These are phyloP conservation scores for Eilema sororculum DNA, from an alignment of 2,888 invertebrate genomes.

Conservation along the genomic window DNA sequence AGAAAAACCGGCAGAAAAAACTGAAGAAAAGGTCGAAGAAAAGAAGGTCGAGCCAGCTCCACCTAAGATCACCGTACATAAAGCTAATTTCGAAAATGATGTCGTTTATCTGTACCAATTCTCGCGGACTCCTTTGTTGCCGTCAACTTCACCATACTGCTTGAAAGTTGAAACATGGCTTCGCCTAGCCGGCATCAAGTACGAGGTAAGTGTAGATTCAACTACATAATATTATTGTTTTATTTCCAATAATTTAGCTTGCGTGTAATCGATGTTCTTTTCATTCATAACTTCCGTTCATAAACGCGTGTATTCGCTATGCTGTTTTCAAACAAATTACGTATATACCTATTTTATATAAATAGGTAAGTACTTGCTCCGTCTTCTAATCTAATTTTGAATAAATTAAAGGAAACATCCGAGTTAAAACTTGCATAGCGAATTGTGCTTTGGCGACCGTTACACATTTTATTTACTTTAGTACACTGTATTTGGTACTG, in stretches of 20 bases:
- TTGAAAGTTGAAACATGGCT: slow-evolving; percentile 99
- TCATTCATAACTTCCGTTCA: background rate
- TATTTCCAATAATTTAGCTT: slow-evolving; percentile 29
- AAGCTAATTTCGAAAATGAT: slow-evolving; percentile 96
- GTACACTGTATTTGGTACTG: too few relatives aligned
- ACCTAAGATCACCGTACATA: slow-evolving; percentile 94
- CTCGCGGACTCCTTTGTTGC: slow-evolving; percentile 95
- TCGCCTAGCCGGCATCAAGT: slow-evolving; percentile 95
- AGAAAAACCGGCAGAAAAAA: slow-evolving; percentile 79
- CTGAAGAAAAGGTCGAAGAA: slow-evolving; percentile 80
- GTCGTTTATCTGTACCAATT: slow-evolving; percentile 98
- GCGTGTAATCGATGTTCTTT: slow-evolving; percentile 39
- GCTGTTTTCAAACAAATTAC: slow-evolving; percentile 27
- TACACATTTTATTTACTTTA: slow-evolving; percentile 9
- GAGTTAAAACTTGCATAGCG: slow-evolving; percentile 19
- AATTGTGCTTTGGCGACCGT: slow-evolving; percentile 23
- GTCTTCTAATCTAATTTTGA: background rate
- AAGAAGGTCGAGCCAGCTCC: slow-evolving; percentile 89
- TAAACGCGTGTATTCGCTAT: slow-evolving; percentile 39
- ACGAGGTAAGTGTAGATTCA: slow-evolving; percentile 91
- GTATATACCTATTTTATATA: background rate
- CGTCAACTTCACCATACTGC: slow-evolving; percentile 96
- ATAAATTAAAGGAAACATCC: background rate
- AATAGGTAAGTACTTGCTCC: slow-evolving; percentile 4
- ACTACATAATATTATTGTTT: slow-evolving; percentile 13